Evolutionary conservation across 2,888 invertebrate species (phyloP).

Genomic region (Marronus borbonicus): DNA sequence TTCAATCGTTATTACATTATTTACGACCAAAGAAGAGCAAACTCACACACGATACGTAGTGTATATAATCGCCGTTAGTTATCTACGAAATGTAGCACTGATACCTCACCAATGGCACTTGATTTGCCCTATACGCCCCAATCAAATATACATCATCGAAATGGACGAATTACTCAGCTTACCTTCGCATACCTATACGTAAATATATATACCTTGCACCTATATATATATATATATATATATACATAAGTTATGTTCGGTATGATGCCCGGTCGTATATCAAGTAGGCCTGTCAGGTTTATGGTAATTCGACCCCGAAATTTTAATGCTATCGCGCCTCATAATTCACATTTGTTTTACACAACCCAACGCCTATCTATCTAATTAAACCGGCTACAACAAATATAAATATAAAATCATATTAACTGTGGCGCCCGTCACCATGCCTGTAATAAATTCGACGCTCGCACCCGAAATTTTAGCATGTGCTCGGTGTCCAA

Average conservation of each 20-base stretch:
- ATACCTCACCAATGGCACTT: not conserved
- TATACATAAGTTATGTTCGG: not conserved
- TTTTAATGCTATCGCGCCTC: slow-evolving; percentile 26
- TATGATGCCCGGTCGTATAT: slow-evolving; percentile 3
- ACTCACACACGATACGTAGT: no score
- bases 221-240: no score
- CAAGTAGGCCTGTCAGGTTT: slow-evolving; percentile 8
- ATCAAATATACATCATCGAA: not conserved
- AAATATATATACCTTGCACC: not conserved
- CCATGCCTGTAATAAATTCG: slow-evolving; percentile 7
- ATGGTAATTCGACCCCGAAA: slow-evolving; percentile 34
- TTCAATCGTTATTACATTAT: no score
- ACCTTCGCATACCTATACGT: not conserved
- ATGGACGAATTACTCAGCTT: not conserved
- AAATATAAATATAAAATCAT: slow-evolving; percentile 29
- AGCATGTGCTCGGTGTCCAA: no score
- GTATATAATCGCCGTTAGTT: no score
- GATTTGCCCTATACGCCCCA: not conserved
- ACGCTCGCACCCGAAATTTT: not conserved
- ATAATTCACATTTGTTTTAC: slow-evolving; percentile 22
- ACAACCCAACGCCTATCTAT: slow-evolving; percentile 4
- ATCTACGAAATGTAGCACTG: no score
- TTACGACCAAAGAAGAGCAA: no score
- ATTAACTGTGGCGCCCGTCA: slow-evolving; percentile 1
- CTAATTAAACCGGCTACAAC: slow-evolving; percentile 9